Evolutionary conservation across 2,113 vertebrate genomes (phyloP).

Genomic region (Triplophysa dalaica): DNA sequence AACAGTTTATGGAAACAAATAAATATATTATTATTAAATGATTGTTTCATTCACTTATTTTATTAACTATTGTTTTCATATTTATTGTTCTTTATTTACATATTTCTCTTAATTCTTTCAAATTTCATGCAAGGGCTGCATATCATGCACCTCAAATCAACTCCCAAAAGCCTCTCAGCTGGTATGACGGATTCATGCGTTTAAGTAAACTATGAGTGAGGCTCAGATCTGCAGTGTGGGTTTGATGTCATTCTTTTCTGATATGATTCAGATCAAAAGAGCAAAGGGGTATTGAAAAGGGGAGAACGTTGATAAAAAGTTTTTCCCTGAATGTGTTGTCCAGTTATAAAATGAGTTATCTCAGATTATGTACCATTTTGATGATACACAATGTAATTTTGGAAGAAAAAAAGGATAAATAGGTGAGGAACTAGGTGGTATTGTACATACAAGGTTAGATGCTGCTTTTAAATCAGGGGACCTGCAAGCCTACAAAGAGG

Average conservation of each 20-base stretch:
- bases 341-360: neutral
- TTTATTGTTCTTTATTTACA: neutral
- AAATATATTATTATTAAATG: neutral
- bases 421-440: too few species aligned
- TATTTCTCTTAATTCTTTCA: neutral
- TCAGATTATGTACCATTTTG: neutral
- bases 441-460: too few species aligned
- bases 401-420: too few species aligned
- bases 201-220: neutral
- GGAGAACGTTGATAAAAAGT: neutral
- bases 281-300: neutral
- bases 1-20: neutral
- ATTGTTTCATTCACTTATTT: neutral
- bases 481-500: too few species aligned
- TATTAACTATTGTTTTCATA: neutral
- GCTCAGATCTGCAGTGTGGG: slow-evolving; percentile 2
- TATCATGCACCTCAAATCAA: too few species aligned
- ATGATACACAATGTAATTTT: neutral
- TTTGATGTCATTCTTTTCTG: neutral
- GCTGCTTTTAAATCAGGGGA: too few species aligned
- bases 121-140: too few species aligned
- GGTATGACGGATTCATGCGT: neutral
- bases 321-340: too few species aligned
- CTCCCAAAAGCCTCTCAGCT: neutral
- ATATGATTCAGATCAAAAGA: neutral